Evolutionary conservation across 2,113 vertebrate genomes (phyloP).

Genomic region (Phrynosoma blainvillii): DNA sequence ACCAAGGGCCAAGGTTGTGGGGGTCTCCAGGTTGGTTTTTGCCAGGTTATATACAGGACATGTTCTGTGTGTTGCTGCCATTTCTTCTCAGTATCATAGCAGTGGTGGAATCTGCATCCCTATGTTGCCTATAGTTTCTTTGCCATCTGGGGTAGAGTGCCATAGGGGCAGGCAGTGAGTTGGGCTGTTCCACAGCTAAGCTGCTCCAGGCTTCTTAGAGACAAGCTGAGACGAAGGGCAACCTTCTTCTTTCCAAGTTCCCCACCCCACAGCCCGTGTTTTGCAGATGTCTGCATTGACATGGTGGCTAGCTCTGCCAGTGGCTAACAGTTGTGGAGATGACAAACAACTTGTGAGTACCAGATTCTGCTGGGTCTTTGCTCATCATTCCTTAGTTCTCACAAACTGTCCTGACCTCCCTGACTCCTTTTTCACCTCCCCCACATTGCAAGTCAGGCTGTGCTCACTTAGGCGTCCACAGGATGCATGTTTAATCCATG

Average conservation of each 20-base stretch:
- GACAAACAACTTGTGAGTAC: background rate
- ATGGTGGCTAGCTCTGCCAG: background rate
- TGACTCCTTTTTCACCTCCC: no score
- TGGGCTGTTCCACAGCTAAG: background rate
- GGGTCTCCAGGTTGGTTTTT: no score
- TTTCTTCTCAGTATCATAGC: background rate
- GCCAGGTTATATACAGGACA: background rate
- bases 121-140: background rate
- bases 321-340: background rate
- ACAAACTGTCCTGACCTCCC: background rate
- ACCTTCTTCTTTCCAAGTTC: background rate
- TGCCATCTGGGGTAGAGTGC: background rate
- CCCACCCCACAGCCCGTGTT: rapidly evolving
- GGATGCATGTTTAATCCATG: slow-evolving; percentile 17
- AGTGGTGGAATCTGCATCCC: no score
- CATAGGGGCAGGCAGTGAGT: background rate
- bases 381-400: background rate
- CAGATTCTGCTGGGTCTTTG: background rate
- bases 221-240: background rate
- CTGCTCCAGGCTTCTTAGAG: background rate
- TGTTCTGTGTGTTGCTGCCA: background rate
- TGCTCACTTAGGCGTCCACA: slow-evolving; percentile 10
- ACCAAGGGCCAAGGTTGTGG: no score
- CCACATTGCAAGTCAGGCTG: background rate
- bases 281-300: background rate